Base-by-base conservation (phyloP, 2,888 invertebrate species). In the Orchestes rusci region DNA sequence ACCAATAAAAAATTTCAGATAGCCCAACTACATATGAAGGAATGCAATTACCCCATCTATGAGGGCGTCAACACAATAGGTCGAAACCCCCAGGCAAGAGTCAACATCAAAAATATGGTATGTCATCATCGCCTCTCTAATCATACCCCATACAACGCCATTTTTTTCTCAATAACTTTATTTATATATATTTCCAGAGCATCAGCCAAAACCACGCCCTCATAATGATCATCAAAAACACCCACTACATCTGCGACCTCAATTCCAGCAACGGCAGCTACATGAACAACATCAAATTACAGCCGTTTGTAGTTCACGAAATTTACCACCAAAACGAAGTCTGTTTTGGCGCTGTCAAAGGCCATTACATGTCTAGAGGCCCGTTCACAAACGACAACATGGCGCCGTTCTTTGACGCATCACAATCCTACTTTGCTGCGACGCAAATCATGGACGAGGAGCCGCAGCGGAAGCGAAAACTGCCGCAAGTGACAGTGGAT, bases 171-270 rank as follows among this genome's bases (percentile, higher is more conserved):
- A n/a, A n/a, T 34, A 34, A 16, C 16, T 16, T 16, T 12, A 16
- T 36, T 15, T 13, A 35, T n/a, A 7, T 17, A 10, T 39, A 32
- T 56, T 59, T 42, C 8, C 43, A 68, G 67, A 61, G 54, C 39
- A 56, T 67, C 8, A 68, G 68, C 45, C 64, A 66, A 35, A 56
- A 63, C 36, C 68, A 68, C 48, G 65, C 65, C n/a, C 38, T 63
- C 39, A 56, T 68, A 36, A 59, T 60, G n/a, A 54, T 64, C 18
- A 47, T 64, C 13, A 57, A 61, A 23, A 52, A 53, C 18, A 51
- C 55, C 33, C 64, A 64, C 45, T 67, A 57, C 43, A 46, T 67
- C 19, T 62, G 61, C 46, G 68, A 68, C 53, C 53, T 64, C 18
- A 58, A 61, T 33, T 67, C 67, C 19, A 61, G 60, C n/a, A 68